Evolutionary conservation across 2,888 invertebrate species (phyloP).

Genomic region (Drepanosiphum platanoidis): DNA sequence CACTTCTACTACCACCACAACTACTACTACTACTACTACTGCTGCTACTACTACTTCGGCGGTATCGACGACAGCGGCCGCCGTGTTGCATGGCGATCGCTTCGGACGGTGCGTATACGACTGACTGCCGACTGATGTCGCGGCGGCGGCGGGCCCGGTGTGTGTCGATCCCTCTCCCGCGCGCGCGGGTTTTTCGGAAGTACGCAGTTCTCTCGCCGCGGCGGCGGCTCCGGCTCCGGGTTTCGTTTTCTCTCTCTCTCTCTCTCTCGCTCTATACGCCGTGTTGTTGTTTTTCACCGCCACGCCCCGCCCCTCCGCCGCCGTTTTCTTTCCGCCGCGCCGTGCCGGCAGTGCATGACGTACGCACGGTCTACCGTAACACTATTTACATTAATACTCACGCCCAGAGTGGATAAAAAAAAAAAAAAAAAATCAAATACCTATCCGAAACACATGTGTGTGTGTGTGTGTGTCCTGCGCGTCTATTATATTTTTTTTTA

Average conservation of each 20-base stretch:
- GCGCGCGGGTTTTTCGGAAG: constrained; percentile 55
- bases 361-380: constrained; percentile 54
- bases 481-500: no score
- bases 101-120: constrained; percentile 34
- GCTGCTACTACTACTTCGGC: not conserved
- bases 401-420: not conserved
- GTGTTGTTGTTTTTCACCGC: constrained; percentile 46
- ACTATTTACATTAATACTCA: constrained; percentile 7
- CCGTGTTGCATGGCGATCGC: constrained; percentile 59
- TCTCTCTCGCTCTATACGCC: not conserved
- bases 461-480: no score
- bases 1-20: not conserved
- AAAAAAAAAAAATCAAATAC: not conserved
- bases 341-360: constrained; percentile 51
- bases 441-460: not conserved
- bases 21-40: not conserved
- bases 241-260: constrained; percentile 1
- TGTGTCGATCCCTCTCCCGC: constrained; percentile 39
- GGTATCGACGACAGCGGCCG: constrained; percentile 45
- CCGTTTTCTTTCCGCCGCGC: not conserved
- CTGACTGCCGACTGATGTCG: constrained; percentile 9
- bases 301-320: not conserved
- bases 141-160: constrained; percentile 31
- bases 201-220: constrained; percentile 49
- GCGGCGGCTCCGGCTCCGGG: constrained; percentile 14